Base-by-base conservation (phyloP, 2,113 vertebrate genomes). In the Holacanthus passer region DNA sequence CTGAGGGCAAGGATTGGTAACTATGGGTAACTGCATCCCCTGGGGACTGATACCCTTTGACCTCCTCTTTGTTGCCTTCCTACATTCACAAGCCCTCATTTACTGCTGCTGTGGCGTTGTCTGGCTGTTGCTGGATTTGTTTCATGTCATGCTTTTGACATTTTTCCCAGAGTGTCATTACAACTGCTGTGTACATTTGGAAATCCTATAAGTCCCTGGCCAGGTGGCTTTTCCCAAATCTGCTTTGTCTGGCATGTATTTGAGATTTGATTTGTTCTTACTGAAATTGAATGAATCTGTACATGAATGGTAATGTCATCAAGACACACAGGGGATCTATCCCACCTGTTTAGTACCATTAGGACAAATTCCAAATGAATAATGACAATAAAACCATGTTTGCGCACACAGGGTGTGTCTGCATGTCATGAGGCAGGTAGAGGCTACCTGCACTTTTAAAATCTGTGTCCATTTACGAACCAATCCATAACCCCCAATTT, bases 1-100 rank as follows among this genome's bases (percentile, higher is more conserved):
- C 82, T 45, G 43, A 53, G 80, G 59, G 53, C 75, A 62, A 72
- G 68, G 73, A 80, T 70, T 81, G 66, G 92, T 93, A 89, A 94
- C 94, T 93, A 92, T 70, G 88, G 91, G 93, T 90, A 94, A 93
- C 93, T 82, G 87, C 91, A 86, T 93, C 94, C 91, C 89, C 41
- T 76, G 64, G 88, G 86, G 83, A 90, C 50, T 50, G 77, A 81
- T 91, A 90, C 84, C 91, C 94, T 93, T 74, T 93, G 85, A 92
- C 91, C 91, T 83, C 37, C 29, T 86, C 85, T 89, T 93, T 93
- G 85, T 91, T 89, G 52, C 24, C 72, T 65, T 66, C 65, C 64
- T 70, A 47, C 47, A 86, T 78, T 70, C 73, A 77, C 50, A 73
- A 82, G 37, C 55, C 22, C 24, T 66, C 10, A 2, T 37, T 68